Conservation (phyloP, 2,113 vertebrate genomes). For the Vidua macroura region DNA sequence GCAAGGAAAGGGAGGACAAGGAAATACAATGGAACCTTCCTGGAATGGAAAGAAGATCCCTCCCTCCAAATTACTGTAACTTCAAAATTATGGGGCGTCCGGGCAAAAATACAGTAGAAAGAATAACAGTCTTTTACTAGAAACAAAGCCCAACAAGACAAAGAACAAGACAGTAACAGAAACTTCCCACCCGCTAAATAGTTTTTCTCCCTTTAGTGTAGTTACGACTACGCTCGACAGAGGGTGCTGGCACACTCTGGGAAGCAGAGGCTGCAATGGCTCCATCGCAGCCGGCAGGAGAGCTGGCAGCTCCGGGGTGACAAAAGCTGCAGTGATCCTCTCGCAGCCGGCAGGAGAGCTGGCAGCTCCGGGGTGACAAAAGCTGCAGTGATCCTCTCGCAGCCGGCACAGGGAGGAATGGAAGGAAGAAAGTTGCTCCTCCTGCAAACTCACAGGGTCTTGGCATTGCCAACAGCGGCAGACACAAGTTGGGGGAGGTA, state of each 20-base stretch:
- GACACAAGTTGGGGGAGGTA: neutral
- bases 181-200: neutral
- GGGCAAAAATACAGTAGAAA: neutral
- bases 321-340: neutral
- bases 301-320: neutral
- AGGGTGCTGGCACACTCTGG: neutral
- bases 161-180: neutral
- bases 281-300: neutral
- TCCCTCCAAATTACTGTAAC: neutral
- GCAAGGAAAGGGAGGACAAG: neutral
- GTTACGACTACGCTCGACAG: neutral
- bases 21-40: neutral
- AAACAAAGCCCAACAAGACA: neutral
- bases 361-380: too few relatives aligned
- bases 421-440: neutral
- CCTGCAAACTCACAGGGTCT: neutral
- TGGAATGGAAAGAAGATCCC: neutral
- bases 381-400: too few relatives aligned
- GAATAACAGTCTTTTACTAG: neutral
- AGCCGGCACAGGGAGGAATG: neutral
- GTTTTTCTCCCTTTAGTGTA: neutral
- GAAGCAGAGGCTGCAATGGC: neutral
- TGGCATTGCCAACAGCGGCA: neutral
- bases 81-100: neutral
- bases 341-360: too few relatives aligned